These are phyloP conservation scores for Spizaetus ornatus DNA, from an alignment of 2,113 vertebrate genomes.

Conservation along the genomic window DNA sequence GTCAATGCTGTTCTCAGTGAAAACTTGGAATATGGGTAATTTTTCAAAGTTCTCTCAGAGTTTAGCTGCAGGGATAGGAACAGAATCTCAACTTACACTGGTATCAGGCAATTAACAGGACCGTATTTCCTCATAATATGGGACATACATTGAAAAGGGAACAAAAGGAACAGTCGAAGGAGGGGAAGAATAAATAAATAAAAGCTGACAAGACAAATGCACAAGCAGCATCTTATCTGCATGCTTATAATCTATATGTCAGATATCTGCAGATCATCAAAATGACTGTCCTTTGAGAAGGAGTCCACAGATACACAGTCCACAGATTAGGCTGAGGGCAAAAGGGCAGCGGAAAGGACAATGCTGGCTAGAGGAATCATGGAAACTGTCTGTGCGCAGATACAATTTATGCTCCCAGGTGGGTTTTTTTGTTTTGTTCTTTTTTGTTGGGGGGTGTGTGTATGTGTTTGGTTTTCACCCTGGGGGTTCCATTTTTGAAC, in stretches of 20 bases:
- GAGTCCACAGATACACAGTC: neutral
- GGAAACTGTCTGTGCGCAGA: neutral
- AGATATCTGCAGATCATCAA: neutral
- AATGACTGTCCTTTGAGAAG: neutral
- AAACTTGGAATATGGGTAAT: neutral
- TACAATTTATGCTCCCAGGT: neutral
- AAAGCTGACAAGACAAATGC: neutral
- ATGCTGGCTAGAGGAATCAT: neutral
- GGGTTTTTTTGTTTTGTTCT: neutral
- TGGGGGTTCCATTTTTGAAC: neutral
- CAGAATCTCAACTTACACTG: neutral
- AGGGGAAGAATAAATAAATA: neutral
- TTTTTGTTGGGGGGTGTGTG: too few relatives aligned
- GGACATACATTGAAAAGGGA: neutral
- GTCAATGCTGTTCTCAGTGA: neutral
- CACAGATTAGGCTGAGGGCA: neutral
- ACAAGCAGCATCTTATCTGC: neutral
- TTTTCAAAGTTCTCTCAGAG: neutral
- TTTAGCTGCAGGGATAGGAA: neutral
- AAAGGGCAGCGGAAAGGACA: neutral
- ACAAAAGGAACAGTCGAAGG: neutral
- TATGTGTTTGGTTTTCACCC: neutral
- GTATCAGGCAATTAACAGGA: neutral
- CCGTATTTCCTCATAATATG: neutral
- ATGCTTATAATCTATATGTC: neutral